These are phyloP conservation scores for Limnothrissa miodon DNA, from an alignment of 2,113 vertebrate genomes.

Conservation along the genomic window DNA sequence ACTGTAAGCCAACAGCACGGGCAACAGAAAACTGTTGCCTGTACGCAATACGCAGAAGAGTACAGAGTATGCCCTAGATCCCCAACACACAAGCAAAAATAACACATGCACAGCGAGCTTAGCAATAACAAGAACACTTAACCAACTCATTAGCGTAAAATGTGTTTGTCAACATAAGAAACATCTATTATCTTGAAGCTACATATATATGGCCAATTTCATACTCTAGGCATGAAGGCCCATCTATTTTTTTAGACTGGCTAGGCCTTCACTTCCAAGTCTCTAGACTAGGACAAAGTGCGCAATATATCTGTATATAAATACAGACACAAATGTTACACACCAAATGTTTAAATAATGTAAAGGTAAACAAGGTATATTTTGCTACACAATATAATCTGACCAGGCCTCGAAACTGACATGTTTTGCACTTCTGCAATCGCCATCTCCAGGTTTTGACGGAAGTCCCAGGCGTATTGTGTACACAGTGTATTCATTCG, in stretches of 20 bases:
- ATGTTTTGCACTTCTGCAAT: slow-evolving; percentile 7
- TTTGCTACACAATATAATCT: background rate
- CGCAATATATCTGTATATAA: too few relatives aligned
- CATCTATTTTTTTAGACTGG: background rate
- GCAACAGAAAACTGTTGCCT: background rate
- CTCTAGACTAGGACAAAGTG: background rate
- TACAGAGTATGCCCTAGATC: background rate
- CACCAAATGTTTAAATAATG: background rate
- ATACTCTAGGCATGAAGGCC: background rate
- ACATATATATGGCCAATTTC: background rate
- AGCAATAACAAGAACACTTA: background rate
- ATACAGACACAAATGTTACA: background rate
- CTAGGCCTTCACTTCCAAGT: background rate
- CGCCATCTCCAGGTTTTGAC: background rate
- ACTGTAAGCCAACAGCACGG: background rate
- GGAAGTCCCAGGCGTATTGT: background rate
- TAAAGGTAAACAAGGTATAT: background rate
- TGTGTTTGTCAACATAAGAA: background rate
- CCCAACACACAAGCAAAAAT: background rate
- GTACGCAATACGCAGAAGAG: slow-evolving; percentile 26
- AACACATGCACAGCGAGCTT: background rate
- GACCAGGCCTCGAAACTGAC: background rate
- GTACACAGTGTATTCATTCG: background rate
- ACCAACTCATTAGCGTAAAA: background rate
- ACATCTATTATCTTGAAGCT: background rate